A percentile compares a stretch with the other conserved stretches of the same genome.
Evolutionary conservation across 2,113 vertebrate species (phyloP).

Genomic region (Cyphomyrus plagiostoma): DNA sequence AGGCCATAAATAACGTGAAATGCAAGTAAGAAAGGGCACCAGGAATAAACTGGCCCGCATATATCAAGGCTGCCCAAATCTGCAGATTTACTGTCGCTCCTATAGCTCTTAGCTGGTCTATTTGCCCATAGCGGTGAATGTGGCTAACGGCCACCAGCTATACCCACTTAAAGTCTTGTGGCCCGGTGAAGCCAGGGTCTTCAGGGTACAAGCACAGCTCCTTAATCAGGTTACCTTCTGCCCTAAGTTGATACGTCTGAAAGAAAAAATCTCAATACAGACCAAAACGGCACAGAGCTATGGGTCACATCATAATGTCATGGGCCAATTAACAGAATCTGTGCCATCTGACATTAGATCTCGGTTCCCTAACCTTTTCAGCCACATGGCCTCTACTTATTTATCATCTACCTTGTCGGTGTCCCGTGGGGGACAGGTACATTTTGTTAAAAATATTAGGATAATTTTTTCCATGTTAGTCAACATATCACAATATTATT

Average conservation of each 20-base stretch:
- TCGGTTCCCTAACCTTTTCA: background rate
- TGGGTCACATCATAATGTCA: background rate
- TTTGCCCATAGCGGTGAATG: background rate
- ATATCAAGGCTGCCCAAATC: background rate
- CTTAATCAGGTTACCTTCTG: background rate
- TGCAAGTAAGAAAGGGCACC: background rate
- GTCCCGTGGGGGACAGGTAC: background rate
- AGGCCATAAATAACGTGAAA: constrained; percentile 62
- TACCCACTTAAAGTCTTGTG: background rate
- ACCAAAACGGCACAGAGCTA: background rate
- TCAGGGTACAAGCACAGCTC: background rate
- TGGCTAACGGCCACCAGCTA: background rate
- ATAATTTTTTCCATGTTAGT: background rate
- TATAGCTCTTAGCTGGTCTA: background rate
- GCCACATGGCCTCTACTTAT: background rate
- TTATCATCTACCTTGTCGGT: background rate
- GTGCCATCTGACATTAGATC: background rate
- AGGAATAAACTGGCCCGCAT: background rate
- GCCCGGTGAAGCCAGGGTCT: background rate
- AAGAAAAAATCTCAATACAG: background rate
- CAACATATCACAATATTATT: background rate
- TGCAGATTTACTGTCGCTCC: background rate
- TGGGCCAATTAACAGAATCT: background rate
- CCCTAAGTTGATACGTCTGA: background rate
- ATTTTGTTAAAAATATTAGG: background rate